Conservation (phyloP, 2,888 invertebrate genomes). For the Serripes groenlandicus region DNA sequence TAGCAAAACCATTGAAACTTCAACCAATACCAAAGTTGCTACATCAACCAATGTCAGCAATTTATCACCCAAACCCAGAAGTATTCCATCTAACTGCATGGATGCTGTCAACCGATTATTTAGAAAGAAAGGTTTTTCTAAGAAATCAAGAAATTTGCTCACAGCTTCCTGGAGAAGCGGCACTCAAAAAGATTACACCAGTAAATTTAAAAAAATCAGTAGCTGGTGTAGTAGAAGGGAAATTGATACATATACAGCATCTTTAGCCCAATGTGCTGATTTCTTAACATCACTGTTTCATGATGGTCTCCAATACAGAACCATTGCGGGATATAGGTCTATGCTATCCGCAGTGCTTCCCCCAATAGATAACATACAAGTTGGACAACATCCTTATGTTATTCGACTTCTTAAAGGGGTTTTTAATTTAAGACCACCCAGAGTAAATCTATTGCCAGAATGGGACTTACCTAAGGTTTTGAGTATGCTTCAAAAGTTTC, state of each 20-base stretch:
- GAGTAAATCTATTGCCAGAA: constrained; percentile 17
- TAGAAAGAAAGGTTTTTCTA: constrained; percentile 34
- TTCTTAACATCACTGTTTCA: constrained; percentile 33
- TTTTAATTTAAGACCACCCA: constrained; percentile 36
- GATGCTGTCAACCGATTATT: constrained; percentile 34
- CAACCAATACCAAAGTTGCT: not conserved
- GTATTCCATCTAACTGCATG: constrained; percentile 39
- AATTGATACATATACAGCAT: constrained; percentile 39
- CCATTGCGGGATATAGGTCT: constrained; percentile 30
- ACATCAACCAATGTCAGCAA: constrained; percentile 25
- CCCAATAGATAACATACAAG: constrained; percentile 25
- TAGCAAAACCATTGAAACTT: not conserved
- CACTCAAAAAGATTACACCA: constrained; percentile 43
- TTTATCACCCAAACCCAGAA: constrained; percentile 29
- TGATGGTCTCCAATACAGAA: constrained; percentile 28
- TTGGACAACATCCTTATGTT: constrained; percentile 41
- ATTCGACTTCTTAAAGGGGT: constrained; percentile 22
- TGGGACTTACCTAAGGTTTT: constrained; percentile 32
- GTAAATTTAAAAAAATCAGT: constrained; percentile 17
- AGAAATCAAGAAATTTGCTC: constrained; percentile 35
- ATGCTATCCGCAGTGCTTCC: constrained; percentile 23
- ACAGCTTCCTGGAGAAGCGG: constrained; percentile 39
- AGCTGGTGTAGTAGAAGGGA: constrained; percentile 42
- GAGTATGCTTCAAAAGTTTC: not conserved
- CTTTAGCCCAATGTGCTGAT: constrained; percentile 47